Base-by-base conservation (phyloP, 2,888 invertebrate species). In the Ashinkailepas kermadecensis region DNA sequence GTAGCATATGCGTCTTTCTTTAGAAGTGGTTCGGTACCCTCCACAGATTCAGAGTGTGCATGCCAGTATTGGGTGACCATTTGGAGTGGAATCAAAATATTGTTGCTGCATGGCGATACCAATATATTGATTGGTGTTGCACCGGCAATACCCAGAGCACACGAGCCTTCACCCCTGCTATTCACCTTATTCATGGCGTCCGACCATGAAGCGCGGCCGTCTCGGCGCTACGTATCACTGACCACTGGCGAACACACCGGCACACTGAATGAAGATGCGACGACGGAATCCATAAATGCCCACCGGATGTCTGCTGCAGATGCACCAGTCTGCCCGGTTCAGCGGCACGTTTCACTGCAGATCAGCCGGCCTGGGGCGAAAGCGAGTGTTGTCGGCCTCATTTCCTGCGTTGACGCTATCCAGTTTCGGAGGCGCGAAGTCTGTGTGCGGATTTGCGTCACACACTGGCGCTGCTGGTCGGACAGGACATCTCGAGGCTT, bases 251-350 rank as follows among this genome's bases (percentile, higher is more conserved):
- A 13, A 11, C 67, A 4, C 67, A 13, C 25, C 25, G n/a, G 21
- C 15, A 67, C 67, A 67, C 67, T 67, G 67, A 67, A 23, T 67
- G 65, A 67, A 67, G 67, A 67, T 67, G 67, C 67, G 25, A 3
- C 67, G 6, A 12, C 67, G 3, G 8, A n/a, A 11, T n/a, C 67
- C 23, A 25, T 67, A 67, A 67, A 67, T 67, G 67, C 13, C n/a
- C 13, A 13, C 13, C 25, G 25, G 67, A 39, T 13, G 67, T 13
- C 67, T 23, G 25, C 67, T n/a, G 67, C 25, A n/a, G 25, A 4
- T 10, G 67, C 67, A 67, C 12, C n/a, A 1, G 25, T 13, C 67
- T 2, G 10, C 25, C 67, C 67, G 67, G 67, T 67, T 67, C 7
- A 25, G 67, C 67, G 25, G 25, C 15, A 15, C 25, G 25, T 67